phyloP scores from a whole-genome alignment of 2,888 invertebrate species.

The Gastrophysa polygoni region DNA sequence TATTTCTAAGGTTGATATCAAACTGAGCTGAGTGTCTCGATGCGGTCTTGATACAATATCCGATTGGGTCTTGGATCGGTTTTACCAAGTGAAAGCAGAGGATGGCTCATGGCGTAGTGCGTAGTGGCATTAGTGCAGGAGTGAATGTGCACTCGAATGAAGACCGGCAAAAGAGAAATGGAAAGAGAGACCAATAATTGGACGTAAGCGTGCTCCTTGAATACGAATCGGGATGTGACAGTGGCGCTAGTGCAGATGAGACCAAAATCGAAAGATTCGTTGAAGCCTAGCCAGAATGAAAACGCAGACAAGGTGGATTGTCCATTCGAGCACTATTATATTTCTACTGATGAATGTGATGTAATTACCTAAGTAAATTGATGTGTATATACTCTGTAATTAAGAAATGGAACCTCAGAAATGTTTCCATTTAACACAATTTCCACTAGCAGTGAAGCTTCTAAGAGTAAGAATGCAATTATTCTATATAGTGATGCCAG shows the following conservation, averaged over 20 bases:
- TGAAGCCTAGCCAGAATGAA: slow-evolving; percentile 32
- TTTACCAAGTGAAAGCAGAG: too few relatives aligned
- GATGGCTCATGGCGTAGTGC: too few relatives aligned
- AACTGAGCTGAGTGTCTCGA: too few relatives aligned
- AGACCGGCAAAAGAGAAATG: slow-evolving; percentile 27
- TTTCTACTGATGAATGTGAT: slow-evolving; percentile 27
- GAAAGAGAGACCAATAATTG: slow-evolving; percentile 42
- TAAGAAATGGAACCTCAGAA: too few relatives aligned
- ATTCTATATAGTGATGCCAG: too few relatives aligned
- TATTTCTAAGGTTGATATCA: too few relatives aligned
- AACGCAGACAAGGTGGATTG: slow-evolving; percentile 22
- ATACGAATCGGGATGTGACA: slow-evolving; percentile 36
- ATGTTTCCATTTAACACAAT: too few relatives aligned
- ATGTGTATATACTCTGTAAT: slow-evolving; percentile 36
- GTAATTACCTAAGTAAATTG: slow-evolving; percentile 32
- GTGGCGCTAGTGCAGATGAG: slow-evolving; percentile 35
- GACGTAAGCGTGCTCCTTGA: slow-evolving; percentile 35
- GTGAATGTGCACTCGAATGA: neutral
- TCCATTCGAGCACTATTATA: slow-evolving; percentile 29
- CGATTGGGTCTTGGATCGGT: too few relatives aligned
- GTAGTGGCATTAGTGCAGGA: neutral
- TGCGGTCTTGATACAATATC: too few relatives aligned
- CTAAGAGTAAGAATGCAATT: too few relatives aligned
- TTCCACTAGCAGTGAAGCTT: too few relatives aligned
- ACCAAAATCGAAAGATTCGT: slow-evolving; percentile 39